A percentile compares a stretch with the other conserved stretches of the same genome.
Conservation (phyloP, 2,888 invertebrate species). For the Dromius quadrimaculatus region DNA sequence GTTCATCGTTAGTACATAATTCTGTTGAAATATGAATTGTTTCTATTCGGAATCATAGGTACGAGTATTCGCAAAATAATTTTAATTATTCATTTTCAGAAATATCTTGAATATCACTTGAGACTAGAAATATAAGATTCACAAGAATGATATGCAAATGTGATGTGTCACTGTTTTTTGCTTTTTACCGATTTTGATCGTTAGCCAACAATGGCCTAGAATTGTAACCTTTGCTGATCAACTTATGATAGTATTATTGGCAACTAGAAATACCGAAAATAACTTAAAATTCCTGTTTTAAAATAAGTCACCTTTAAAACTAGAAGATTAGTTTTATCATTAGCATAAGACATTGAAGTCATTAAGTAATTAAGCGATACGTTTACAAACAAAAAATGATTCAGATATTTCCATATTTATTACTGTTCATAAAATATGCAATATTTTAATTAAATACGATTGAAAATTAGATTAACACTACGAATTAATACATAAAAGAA, state of each 20-base stretch:
- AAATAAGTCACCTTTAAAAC: background rate
- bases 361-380: background rate
- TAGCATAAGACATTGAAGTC: background rate
- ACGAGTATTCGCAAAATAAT: no score
- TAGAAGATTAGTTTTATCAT: background rate
- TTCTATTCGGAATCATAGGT: no score
- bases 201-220: conserved; percentile 46
- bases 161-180: background rate
- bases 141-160: no score
- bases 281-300: conserved; percentile 23
- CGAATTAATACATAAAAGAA: no score
- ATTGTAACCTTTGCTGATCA: conserved; percentile 40
- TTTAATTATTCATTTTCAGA: no score
- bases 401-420: conserved; percentile 17
- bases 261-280: conserved; percentile 42
- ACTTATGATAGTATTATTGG: conserved; percentile 20
- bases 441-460: no score
- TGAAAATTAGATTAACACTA: no score
- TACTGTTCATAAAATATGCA: background rate
- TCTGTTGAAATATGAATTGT: background rate
- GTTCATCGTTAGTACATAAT: background rate
- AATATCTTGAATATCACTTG: no score
- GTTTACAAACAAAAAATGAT: no score
- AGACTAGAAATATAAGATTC: no score
- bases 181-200: conserved; percentile 4